Percentiles rank a stretch among this genome's conserved stretches.
These are phyloP conservation scores for Talpa occidentalis DNA, from an alignment of 2,113 vertebrate genomes.

Conservation along the genomic window DNA sequence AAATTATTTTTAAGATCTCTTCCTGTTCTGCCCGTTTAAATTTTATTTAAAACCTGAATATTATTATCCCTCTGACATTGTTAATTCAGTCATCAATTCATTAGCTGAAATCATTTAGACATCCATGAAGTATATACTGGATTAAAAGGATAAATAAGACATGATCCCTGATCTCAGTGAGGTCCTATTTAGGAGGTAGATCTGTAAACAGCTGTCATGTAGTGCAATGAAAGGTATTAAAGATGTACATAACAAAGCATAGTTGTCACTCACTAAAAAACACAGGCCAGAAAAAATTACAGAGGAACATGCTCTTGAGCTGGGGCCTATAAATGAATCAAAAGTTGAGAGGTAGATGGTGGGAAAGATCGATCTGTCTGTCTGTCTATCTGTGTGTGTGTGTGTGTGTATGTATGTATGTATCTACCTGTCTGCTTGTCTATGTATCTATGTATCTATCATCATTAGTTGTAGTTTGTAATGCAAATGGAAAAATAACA, in stretches of 20 bases:
- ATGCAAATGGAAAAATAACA: neutral
- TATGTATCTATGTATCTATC: neutral
- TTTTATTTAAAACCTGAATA: neutral
- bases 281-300: neutral
- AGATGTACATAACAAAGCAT: neutral
- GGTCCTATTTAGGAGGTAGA: neutral
- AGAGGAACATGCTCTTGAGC: neutral
- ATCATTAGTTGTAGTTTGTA: neutral
- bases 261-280: neutral
- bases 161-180: neutral
- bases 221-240: neutral
- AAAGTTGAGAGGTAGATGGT: conserved; percentile 3
- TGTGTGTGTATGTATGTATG: neutral
- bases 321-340: neutral
- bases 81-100: neutral
- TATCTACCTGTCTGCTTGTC: neutral
- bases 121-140: neutral
- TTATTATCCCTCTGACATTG: neutral
- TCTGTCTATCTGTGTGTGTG: neutral
- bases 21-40: neutral
- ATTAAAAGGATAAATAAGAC: conserved; percentile 12
- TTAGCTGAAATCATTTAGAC: conserved; percentile 12
- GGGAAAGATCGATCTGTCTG: neutral
- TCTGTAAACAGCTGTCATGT: neutral
- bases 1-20: neutral